These are phyloP conservation scores for Maniola hyperantus DNA, from an alignment of 2,888 invertebrate species.

Conservation along the genomic window DNA sequence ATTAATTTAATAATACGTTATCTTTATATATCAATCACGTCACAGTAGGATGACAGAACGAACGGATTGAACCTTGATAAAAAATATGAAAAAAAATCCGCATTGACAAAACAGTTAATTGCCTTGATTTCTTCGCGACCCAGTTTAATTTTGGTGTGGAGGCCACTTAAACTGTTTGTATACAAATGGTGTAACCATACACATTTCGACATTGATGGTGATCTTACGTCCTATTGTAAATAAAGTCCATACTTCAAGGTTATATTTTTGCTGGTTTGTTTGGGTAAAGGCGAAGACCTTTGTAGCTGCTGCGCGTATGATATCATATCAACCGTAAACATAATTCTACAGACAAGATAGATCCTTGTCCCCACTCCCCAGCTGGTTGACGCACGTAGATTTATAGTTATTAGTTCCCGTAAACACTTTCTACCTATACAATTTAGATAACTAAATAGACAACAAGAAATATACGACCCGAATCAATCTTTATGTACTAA, in stretches of 20 bases:
- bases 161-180: slow-evolving; percentile 40
- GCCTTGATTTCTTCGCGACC: slow-evolving; percentile 42
- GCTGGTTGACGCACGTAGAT: too few species aligned
- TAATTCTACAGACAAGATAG: too few species aligned
- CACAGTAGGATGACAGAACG: slow-evolving; percentile 17
- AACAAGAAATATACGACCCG: too few species aligned
- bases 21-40: slow-evolving; percentile 4
- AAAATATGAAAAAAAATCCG: slow-evolving; percentile 28
- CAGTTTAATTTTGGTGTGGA: slow-evolving; percentile 43
- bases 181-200: slow-evolving; percentile 17
- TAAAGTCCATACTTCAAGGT: not conserved
- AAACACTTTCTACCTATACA: not conserved
- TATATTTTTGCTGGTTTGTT: not conserved
- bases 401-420: not conserved
- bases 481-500: too few species aligned
- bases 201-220: slow-evolving; percentile 3
- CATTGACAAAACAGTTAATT: slow-evolving; percentile 35
- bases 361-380: too few species aligned
- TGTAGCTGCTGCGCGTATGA: not conserved
- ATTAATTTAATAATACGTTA: slow-evolving; percentile 6
- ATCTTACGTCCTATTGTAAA: not conserved
- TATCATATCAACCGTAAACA: too few species aligned
- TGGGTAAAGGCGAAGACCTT: not conserved
- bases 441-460: not conserved
- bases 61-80: slow-evolving; percentile 24